A percentile compares a stretch with the other conserved stretches of the same genome.
Evolutionary conservation across 2,797 vertebrate genomes (phyloP).

Genomic region (Mormyrops attenuatus): DNA sequence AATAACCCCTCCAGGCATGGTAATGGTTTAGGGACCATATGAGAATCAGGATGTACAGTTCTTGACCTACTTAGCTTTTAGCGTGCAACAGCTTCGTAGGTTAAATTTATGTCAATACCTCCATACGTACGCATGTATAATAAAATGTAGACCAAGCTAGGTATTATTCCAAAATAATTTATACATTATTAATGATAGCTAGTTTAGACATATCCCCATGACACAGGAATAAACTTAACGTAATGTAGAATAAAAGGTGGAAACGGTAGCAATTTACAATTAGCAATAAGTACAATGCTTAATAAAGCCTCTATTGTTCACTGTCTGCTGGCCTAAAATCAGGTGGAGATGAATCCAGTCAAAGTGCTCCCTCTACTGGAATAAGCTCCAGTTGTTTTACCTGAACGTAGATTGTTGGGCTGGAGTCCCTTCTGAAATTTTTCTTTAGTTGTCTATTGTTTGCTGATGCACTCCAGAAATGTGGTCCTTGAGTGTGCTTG

Average conservation of each 20-base stretch:
- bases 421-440: constrained; percentile 1
- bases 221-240: background rate
- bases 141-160: background rate
- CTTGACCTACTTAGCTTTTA: background rate
- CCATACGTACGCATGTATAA: background rate
- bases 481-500: constrained; percentile 23
- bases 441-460: constrained; percentile 19
- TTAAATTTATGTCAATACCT: background rate
- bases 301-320: background rate
- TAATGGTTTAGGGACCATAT: constrained; percentile 42
- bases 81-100: background rate
- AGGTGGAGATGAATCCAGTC: constrained; percentile 30
- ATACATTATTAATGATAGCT: background rate
- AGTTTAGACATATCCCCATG: background rate
- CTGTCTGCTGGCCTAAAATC: background rate
- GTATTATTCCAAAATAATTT: background rate
- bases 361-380: constrained; percentile 50
- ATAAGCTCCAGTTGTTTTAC: background rate
- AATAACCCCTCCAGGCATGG: constrained; percentile 49
- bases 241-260: background rate
- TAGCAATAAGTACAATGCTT: background rate
- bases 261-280: background rate
- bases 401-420: background rate
- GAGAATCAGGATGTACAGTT: constrained; percentile 48
- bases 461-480: constrained; percentile 3